Evolutionary conservation across 2,113 vertebrate genomes (phyloP).

Genomic region (Pycnonotus jocosus): DNA sequence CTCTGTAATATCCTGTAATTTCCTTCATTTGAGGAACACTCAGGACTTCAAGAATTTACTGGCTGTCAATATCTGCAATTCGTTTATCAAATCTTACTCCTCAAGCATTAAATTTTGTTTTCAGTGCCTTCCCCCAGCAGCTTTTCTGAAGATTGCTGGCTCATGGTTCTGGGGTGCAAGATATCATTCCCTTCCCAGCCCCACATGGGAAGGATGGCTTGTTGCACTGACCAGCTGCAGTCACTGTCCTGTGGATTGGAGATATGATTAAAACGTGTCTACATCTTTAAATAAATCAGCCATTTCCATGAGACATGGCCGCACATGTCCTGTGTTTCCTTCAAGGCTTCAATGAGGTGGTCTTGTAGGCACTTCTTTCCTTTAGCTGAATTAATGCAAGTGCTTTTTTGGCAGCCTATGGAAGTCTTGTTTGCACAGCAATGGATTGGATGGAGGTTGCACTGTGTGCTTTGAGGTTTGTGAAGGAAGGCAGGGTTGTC

Average conservation of each 20-base stretch:
- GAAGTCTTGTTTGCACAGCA: background rate
- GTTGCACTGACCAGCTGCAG: background rate
- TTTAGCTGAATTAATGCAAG: background rate
- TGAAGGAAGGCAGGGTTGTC: background rate
- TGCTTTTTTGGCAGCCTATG: background rate
- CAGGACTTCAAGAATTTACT: background rate
- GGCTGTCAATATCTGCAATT: background rate
- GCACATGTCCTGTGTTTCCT: background rate
- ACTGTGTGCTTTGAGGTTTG: background rate
- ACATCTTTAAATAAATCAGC: background rate
- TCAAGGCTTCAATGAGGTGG: too few species aligned
- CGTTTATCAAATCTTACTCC: background rate
- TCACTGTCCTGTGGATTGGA: background rate
- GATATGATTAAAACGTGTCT: background rate
- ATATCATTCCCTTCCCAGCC: background rate
- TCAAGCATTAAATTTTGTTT: background rate
- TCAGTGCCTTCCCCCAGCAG: background rate
- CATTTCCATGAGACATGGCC: background rate
- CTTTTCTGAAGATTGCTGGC: background rate
- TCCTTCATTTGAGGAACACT: background rate
- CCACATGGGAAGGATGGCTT: fast-evolving
- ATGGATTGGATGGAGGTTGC: background rate
- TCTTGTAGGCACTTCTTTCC: background rate
- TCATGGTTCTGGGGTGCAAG: background rate
- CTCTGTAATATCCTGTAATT: background rate